A percentile compares a stretch with the other conserved stretches of the same genome.
phyloP scores from a whole-genome alignment of 2,888 invertebrate species.

The Allophyes oxyacanthae region DNA sequence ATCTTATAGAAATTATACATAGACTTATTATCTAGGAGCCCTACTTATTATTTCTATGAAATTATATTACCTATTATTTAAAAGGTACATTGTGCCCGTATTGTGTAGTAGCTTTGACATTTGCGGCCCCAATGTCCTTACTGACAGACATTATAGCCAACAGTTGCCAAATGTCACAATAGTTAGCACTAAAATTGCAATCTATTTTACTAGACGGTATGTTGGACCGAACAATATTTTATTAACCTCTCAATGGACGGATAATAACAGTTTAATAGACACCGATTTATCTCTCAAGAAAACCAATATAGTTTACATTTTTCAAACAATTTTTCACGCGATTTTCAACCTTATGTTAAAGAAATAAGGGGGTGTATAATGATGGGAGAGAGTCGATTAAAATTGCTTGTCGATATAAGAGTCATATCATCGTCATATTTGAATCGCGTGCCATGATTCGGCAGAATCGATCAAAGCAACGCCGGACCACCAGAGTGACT shows the following conservation, averaged over 20 bases:
- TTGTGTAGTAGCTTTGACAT: conserved; percentile 39
- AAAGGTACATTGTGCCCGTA: not conserved
- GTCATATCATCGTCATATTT: conserved; percentile 87
- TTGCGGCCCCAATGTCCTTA: conserved; percentile 35
- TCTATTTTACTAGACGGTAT: conserved; percentile 59
- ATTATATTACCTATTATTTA: conserved; percentile 2
- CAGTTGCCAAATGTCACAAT: conserved; percentile 45
- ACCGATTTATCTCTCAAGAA: conserved; percentile 78
- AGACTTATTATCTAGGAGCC: no score
- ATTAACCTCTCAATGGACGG: conserved; percentile 81
- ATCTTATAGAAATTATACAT: no score
- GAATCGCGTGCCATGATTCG: conserved; percentile 88
- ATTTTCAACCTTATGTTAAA: conserved; percentile 41
- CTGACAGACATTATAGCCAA: conserved; percentile 40
- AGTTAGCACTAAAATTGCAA: conserved; percentile 63
- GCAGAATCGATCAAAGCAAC: conserved; percentile 84
- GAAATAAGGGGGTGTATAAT: conserved; percentile 38
- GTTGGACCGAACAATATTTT: conserved; percentile 81
- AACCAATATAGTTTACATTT: conserved; percentile 43
- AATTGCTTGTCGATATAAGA: conserved; percentile 68
- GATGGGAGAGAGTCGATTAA: conserved; percentile 30
- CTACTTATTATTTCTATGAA: no score
- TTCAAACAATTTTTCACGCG: conserved; percentile 1
- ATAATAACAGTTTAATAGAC: conserved; percentile 88
- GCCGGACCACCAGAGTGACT: conserved; percentile 86